Percentiles rank a stretch among this genome's conserved stretches.
These are phyloP conservation scores for Numida meleagris DNA, from an alignment of 2,113 vertebrate genomes.

Conservation along the genomic window DNA sequence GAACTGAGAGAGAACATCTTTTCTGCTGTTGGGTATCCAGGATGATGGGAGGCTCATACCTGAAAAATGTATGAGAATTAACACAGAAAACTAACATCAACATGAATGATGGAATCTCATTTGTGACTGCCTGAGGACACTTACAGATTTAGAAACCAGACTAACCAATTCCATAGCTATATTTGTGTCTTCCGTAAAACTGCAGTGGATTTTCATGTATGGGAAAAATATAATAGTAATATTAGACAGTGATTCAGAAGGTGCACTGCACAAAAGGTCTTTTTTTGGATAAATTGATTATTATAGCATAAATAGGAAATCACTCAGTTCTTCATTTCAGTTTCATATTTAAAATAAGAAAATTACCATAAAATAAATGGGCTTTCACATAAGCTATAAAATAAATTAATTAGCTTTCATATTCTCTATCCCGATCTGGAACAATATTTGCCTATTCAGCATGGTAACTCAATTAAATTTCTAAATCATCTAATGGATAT, in stretches of 20 bases:
- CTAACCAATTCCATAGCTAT: background rate
- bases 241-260: background rate
- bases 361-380: background rate
- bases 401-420: background rate
- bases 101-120: background rate
- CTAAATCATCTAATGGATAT: background rate
- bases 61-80: background rate
- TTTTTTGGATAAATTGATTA: background rate
- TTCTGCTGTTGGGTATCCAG: background rate
- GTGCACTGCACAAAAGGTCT: background rate
- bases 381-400: background rate
- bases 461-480: slow-evolving; percentile 10
- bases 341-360: slow-evolving; percentile 3
- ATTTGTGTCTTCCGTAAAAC: slow-evolving; percentile 25
- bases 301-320: background rate
- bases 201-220: slow-evolving; percentile 4
- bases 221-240: background rate
- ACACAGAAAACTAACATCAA: background rate
- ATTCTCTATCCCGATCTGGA: background rate
- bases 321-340: background rate
- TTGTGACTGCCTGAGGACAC: background rate
- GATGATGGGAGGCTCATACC: background rate
- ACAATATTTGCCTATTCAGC: background rate
- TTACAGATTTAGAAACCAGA: background rate
- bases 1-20: background rate